Conservation (phyloP, 2,888 invertebrate species). For the Melanotus villosus region DNA sequence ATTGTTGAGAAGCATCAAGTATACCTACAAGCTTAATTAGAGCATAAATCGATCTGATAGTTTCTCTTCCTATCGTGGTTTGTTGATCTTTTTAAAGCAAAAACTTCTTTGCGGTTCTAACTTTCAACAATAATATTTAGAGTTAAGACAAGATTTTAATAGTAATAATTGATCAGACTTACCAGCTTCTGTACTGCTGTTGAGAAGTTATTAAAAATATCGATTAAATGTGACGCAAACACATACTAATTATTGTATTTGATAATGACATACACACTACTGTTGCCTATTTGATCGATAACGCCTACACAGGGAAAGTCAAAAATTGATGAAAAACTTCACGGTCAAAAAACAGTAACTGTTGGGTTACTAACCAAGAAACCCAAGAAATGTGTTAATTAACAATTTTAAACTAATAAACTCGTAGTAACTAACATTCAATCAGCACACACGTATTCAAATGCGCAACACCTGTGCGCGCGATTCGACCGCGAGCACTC, state of each 20-base stretch:
- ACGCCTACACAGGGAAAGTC: not conserved
- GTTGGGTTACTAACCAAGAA: not conserved
- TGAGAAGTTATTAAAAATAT: conserved; percentile 15
- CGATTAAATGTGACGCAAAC: conserved; percentile 40
- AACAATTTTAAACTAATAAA: not conserved
- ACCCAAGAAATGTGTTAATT: not conserved
- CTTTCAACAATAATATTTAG: not conserved
- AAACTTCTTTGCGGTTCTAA: not conserved
- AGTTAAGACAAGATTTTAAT: no score
- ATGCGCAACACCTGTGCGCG: conserved; percentile 40
- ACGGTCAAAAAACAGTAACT: not conserved
- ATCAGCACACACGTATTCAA: conserved; percentile 40
- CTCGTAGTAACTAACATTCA: not conserved
- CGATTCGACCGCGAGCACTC: conserved; percentile 10
- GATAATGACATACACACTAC: conserved; percentile 14
- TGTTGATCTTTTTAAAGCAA: not conserved
- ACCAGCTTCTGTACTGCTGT: conserved; percentile 27
- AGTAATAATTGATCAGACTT: conserved; percentile 32
- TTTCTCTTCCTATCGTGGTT: conserved; percentile 1
- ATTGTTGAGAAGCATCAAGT: conserved; percentile 7
- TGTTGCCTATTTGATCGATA: conserved; percentile 26
- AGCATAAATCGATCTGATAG: conserved; percentile 17
- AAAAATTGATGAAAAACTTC: not conserved
- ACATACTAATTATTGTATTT: conserved; percentile 28
- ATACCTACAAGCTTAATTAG: conserved; percentile 11